Percentiles rank a stretch among this genome's conserved stretches.
Evolutionary conservation across 2,113 vertebrate species (phyloP).

Genomic region (Anguilla japonica): DNA sequence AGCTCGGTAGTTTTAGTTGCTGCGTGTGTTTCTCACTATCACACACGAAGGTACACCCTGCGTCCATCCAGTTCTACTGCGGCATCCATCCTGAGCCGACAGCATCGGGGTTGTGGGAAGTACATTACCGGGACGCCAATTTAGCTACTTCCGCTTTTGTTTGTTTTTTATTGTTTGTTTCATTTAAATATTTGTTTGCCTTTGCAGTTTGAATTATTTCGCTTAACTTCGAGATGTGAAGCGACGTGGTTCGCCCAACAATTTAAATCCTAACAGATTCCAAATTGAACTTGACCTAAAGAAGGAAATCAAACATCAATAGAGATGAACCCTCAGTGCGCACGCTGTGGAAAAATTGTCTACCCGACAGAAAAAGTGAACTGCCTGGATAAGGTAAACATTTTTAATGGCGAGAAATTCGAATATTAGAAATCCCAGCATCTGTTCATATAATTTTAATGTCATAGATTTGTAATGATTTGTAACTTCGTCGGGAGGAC

Average conservation of each 20-base stretch:
- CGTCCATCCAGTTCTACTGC: not conserved
- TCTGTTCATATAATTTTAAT: not conserved
- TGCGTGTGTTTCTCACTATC: conserved; percentile 20
- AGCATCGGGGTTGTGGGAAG: not conserved
- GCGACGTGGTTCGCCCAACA: not conserved
- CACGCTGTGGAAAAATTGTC: conserved; percentile 89
- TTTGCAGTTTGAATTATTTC: not conserved
- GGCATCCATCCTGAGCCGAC: not conserved
- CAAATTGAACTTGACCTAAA: not conserved
- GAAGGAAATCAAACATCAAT: conserved; percentile 3
- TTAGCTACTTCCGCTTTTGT: not conserved
- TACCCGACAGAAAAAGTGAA: conserved; percentile 95
- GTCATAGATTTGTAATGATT: not conserved
- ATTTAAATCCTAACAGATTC: not conserved
- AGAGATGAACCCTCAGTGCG: conserved; percentile 87
- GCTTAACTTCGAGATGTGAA: conserved; percentile 8
- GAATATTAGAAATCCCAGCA: not conserved
- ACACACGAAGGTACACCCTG: conserved; percentile 13
- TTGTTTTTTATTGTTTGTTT: no score
- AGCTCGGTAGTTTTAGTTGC: conserved; percentile 18
- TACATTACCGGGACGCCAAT: not conserved
- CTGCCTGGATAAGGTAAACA: conserved; percentile 88
- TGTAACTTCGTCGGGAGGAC: not conserved
- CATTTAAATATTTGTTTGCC: no score
- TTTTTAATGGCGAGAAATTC: not conserved